A percentile compares a stretch with the other conserved stretches of the same genome.
Evolutionary conservation across 2,888 invertebrate species (phyloP).

Genomic region (Andrena marginata): DNA sequence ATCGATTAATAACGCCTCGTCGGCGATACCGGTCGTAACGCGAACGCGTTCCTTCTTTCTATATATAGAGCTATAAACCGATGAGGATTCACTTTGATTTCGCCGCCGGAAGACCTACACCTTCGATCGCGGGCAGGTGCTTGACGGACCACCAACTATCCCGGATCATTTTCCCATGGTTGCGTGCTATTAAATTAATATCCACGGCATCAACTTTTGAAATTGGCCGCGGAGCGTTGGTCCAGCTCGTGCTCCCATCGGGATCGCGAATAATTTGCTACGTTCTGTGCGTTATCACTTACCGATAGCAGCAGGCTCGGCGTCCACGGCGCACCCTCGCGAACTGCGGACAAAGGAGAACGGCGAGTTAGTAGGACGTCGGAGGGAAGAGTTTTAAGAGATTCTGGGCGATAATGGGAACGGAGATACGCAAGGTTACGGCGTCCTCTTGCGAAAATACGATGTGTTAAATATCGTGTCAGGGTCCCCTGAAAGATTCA

Average conservation of each 20-base stretch:
- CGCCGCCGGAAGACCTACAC: constrained; percentile 68
- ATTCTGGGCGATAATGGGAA: background rate
- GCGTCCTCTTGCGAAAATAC: constrained; percentile 3
- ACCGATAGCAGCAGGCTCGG: background rate
- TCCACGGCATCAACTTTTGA: background rate
- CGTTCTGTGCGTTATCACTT: background rate
- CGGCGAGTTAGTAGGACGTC: background rate
- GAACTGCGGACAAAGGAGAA: constrained; percentile 22
- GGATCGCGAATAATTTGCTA: no score
- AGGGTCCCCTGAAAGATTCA: constrained; percentile 58
- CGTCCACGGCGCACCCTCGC: background rate
- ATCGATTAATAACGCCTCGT: constrained; percentile 83
- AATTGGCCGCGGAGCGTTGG: no score
- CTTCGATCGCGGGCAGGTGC: constrained; percentile 58
- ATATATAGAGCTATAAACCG: constrained; percentile 50
- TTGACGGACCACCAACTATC: constrained; percentile 17
- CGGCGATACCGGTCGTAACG: constrained; percentile 72
- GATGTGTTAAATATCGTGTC: constrained; percentile 62
- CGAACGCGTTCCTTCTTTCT: constrained; percentile 67
- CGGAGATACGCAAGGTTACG: constrained; percentile 49
- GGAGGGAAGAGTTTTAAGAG: constrained; percentile 1
- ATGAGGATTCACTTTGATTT: constrained; percentile 76
- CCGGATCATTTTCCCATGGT: constrained; percentile 36
- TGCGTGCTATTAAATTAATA: constrained; percentile 3
- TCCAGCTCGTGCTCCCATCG: no score